Evolutionary conservation across 2,797 vertebrate genomes (phyloP).

Genomic region (Todus mexicanus): DNA sequence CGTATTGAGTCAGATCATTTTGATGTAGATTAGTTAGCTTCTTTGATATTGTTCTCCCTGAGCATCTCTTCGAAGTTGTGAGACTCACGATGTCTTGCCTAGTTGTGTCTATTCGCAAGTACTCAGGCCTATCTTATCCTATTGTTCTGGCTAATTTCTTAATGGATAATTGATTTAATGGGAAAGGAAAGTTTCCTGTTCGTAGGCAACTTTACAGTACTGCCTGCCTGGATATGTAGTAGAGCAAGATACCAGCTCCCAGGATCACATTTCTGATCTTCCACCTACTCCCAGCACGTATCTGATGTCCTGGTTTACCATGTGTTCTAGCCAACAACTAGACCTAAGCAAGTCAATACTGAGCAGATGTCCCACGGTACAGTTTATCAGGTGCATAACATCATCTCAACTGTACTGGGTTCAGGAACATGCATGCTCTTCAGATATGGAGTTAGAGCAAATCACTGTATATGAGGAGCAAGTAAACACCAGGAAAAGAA

Average conservation of each 20-base stretch:
- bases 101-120: not conserved
- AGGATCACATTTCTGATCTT: slow-evolving; percentile 49
- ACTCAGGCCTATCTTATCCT: not conserved
- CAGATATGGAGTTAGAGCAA: not conserved
- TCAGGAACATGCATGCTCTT: not conserved
- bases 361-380: not conserved
- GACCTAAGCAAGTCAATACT: slow-evolving; percentile 17
- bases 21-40: not conserved
- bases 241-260: not conserved
- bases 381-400: not conserved
- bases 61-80: not conserved
- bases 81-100: not conserved
- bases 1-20: not conserved
- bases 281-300: not conserved
- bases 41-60: not conserved
- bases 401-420: not conserved
- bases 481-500: not conserved
- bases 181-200: not conserved
- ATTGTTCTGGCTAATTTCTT: not conserved
- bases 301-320: slow-evolving; percentile 39
- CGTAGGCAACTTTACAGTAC: not conserved
- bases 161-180: slow-evolving; percentile 1
- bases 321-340: not conserved
- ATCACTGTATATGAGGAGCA: not conserved
- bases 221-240: not conserved